Percentiles rank a stretch among this genome's conserved stretches.
Evolutionary conservation across 1,140 invertebrate genomes (phyloP).

Genomic region (Phocides pigmalion): DNA sequence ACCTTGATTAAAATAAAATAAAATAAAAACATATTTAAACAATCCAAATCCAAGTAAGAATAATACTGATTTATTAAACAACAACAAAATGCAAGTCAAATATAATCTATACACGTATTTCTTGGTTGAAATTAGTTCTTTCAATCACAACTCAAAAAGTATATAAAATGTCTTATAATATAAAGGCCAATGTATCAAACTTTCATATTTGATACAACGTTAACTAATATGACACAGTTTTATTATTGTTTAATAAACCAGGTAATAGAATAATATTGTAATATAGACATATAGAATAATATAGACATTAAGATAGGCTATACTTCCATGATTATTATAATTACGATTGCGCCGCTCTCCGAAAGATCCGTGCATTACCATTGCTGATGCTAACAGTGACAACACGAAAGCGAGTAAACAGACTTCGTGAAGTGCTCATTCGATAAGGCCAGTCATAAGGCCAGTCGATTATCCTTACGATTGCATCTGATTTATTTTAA

Average conservation of each 20-base stretch:
- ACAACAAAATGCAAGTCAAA: background rate
- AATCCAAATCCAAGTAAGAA: background rate
- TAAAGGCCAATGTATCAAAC: too few species aligned
- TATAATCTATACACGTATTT: background rate
- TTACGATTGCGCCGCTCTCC: background rate
- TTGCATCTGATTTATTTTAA: background rate
- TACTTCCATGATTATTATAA: background rate
- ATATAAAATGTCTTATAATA: too few species aligned
- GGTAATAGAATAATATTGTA: background rate
- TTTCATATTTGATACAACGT: too few species aligned
- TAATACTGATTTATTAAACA: background rate
- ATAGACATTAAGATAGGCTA: background rate
- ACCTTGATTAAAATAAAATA: slow-evolving; percentile 82
- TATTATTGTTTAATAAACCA: background rate
- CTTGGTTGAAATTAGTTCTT: too few species aligned
- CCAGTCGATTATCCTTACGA: background rate
- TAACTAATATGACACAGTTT: too few species aligned
- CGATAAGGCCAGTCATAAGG: background rate
- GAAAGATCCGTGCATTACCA: background rate
- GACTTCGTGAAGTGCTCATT: background rate
- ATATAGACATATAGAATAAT: too few species aligned
- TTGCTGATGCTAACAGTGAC: background rate
- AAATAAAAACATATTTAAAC: background rate
- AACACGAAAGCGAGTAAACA: slow-evolving; percentile 2
- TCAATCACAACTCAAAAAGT: too few species aligned